Evolutionary conservation across 2,888 invertebrate genomes (phyloP), one percentile per base, ranked within the genome.

Genomic region (Congeria kusceri): DNA sequence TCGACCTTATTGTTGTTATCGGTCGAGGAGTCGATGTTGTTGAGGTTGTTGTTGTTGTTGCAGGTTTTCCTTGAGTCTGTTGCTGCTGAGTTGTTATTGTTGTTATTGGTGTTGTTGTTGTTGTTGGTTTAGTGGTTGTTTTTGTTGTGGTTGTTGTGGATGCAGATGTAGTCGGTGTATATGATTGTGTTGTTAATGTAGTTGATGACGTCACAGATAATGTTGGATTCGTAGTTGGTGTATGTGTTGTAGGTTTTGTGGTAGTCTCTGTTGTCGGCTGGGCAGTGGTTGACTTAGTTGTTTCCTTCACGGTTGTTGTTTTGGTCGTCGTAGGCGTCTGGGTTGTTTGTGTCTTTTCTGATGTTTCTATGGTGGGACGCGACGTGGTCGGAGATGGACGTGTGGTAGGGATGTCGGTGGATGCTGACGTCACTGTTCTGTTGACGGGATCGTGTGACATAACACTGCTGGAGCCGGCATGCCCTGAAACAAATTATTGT

Each of bases 41-140:
- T n/a, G n/a, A n/a, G n/a, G 46, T 28, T 23, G 64, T 64, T 25
- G 47, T 20, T 25, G 27, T 39, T 20, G 2, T n/a, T 11, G n/a
- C 9, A 3, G 39, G 32, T 32, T 9, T 32, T 7, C 32, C 32
- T 32, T 32, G 32, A 32, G 32, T 32, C 32, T 4, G 32, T 32
- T 32, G 32, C 9, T 4, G 32, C 32, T 32, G 5, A 9, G 39
- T 39, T n/a, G 44, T 18, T 29, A 56, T 58, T 2, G 73, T 58
- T n/a, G 56, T 65, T 23, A 49, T 25, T 3, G 73, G 73, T 20
- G 39, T 18, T 18, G 29, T 58, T 11, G 66, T n/a, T n/a, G 61
- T 67, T 18, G 58, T 5, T 56, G 9, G 3, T 13, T n/a, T 47
- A 2, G 15, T n/a, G 1, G 63, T 3, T 23, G 46, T 47, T 39